Evolutionary conservation across 2,888 invertebrate genomes (phyloP).

Genomic region (Eumacrocentrus americanus): DNA sequence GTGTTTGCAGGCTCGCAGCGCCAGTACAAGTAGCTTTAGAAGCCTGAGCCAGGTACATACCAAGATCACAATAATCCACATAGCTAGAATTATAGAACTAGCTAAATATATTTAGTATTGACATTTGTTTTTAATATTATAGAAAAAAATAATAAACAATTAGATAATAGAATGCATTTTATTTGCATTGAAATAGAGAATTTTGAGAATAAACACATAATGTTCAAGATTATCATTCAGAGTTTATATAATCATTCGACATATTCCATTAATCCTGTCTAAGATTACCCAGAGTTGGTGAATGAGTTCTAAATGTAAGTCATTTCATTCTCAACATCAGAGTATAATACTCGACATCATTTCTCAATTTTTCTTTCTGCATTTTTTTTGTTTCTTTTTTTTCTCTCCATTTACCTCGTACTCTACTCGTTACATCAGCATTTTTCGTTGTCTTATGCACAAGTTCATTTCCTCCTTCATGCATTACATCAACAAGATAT

Average conservation of each 20-base stretch:
- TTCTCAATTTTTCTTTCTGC: not conserved
- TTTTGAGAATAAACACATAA: not conserved
- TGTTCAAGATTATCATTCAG: not conserved
- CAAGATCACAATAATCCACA: slow-evolving; percentile 49
- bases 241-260: not conserved
- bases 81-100: slow-evolving; percentile 38
- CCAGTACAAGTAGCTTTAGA: slow-evolving; percentile 90
- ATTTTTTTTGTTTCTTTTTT: not conserved
- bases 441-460: not conserved
- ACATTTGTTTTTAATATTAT: not conserved
- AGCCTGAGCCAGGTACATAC: slow-evolving; percentile 83
- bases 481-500: not conserved
- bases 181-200: not conserved
- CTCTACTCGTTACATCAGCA: not conserved
- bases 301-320: not conserved
- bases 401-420: not conserved
- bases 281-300: not conserved
- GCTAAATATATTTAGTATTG: not conserved
- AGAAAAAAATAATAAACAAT: too few species aligned
- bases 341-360: not conserved
- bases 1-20: slow-evolving; percentile 83
- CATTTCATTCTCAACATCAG: not conserved
- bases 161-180: not conserved
- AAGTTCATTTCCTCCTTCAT: not conserved
- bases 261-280: not conserved